A percentile compares a stretch with the other conserved stretches of the same genome.
phyloP scores from a whole-genome alignment of 2,888 invertebrate species.

The Athalia circularis region DNA sequence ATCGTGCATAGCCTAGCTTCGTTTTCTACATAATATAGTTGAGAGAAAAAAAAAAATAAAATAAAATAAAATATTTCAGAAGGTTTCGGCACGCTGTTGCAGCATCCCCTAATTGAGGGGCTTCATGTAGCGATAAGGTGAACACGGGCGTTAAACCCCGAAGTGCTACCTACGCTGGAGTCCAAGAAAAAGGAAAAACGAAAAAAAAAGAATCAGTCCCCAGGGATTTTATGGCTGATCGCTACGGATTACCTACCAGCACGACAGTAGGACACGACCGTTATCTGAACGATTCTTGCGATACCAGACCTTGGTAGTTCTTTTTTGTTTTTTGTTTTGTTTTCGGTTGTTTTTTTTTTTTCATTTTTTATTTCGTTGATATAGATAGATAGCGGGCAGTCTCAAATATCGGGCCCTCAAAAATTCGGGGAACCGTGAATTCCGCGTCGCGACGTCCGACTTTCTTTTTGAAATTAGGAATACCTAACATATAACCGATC shows the following conservation, averaged over 20 bases:
- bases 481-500: background rate
- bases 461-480: background rate
- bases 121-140: constrained; percentile 64
- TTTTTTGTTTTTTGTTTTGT: background rate
- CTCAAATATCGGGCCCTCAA: background rate
- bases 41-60: too few species aligned
- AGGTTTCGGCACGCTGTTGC: constrained; percentile 39
- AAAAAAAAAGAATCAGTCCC: background rate
- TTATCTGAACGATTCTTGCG: background rate
- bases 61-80: too few species aligned
- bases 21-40: too few species aligned
- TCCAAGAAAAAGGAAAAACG: background rate
- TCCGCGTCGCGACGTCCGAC: background rate
- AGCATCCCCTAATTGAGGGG: constrained; percentile 67
- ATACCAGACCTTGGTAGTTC: background rate
- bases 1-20: too few species aligned
- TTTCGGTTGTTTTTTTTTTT: background rate
- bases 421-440: constrained; percentile 27
- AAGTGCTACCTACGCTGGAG: constrained; percentile 45
- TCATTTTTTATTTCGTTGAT: background rate
- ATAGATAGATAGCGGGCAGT: background rate
- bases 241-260: constrained; percentile 34
- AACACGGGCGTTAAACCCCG: constrained; percentile 65
- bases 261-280: background rate
- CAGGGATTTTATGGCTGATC: constrained; percentile 39